Percentiles rank a stretch among this genome's conserved stretches.
phyloP scores from a whole-genome alignment of 2,888 invertebrate species.

The Eilema caniola region DNA sequence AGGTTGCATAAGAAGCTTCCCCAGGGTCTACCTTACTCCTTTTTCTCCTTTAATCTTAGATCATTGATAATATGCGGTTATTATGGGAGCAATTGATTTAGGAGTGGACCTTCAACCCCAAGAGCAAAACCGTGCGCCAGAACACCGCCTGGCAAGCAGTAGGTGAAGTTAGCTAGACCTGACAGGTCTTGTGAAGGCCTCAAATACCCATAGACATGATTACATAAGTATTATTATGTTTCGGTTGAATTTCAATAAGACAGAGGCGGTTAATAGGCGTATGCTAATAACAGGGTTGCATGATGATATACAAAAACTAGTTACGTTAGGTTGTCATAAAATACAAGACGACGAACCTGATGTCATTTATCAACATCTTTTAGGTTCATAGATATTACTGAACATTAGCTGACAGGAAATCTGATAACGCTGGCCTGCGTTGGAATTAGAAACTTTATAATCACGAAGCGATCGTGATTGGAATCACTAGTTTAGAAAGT shows the following conservation, averaged over 20 bases:
- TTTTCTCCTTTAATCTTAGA: too few relatives aligned
- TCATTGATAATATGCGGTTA: too few relatives aligned
- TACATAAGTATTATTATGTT: background rate
- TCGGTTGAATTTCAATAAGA: background rate
- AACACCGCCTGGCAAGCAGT: too few relatives aligned
- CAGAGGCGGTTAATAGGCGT: background rate
- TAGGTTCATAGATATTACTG: background rate
- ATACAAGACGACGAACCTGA: background rate
- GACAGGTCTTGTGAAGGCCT: too few relatives aligned
- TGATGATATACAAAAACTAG: background rate
- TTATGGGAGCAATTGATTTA: too few relatives aligned
- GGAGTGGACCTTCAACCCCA: too few relatives aligned
- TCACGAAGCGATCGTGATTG: background rate
- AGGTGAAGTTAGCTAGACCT: too few relatives aligned
- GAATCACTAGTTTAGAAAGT: background rate
- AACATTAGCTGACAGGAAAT: background rate
- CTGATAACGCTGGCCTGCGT: background rate
- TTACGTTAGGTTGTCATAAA: background rate
- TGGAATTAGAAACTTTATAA: background rate
- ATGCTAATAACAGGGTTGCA: background rate
- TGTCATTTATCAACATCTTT: slow-evolving; percentile 3
- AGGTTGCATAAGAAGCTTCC: too few relatives aligned
- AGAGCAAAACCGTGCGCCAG: too few relatives aligned
- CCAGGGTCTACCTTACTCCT: too few relatives aligned
- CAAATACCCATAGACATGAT: background rate